These are phyloP conservation scores for Sericinus montela DNA, from an alignment of 2,888 invertebrate species.

Conservation along the genomic window DNA sequence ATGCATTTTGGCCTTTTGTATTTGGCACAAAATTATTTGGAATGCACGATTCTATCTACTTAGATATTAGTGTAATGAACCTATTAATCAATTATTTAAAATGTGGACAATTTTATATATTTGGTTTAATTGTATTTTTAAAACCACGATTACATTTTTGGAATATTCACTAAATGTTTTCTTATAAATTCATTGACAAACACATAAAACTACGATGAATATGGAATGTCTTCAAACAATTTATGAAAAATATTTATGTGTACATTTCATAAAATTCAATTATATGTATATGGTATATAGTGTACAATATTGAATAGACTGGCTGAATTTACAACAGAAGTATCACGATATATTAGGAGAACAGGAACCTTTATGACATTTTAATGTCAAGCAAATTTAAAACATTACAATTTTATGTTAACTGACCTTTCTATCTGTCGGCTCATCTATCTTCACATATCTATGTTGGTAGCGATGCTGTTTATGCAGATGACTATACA, in stretches of 20 bases:
- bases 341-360: neutral
- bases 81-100: conserved; percentile 28
- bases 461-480: neutral
- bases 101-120: conserved; percentile 14
- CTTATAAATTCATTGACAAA: conserved; percentile 14
- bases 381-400: neutral
- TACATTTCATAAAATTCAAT: conserved; percentile 3
- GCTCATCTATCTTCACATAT: neutral
- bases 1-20: conserved; percentile 48
- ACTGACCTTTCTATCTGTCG: neutral
- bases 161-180: conserved; percentile 5
- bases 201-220: conserved; percentile 8
- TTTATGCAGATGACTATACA: neutral
- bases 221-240: conserved; percentile 2
- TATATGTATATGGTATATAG: neutral
- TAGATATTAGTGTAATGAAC: conserved; percentile 43
- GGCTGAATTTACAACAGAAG: neutral
- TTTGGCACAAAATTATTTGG: conserved; percentile 77
- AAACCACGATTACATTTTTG: conserved; percentile 1
- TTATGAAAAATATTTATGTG: neutral
- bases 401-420: neutral
- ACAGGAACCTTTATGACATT: neutral
- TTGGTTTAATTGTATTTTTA: conserved; percentile 6
- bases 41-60: conserved; percentile 65
- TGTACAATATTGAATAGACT: conserved; percentile 4